A percentile compares a stretch with the other conserved stretches of the same genome.
phyloP scores from a whole-genome alignment of 2,113 vertebrate genomes.

The Rhea americana region DNA sequence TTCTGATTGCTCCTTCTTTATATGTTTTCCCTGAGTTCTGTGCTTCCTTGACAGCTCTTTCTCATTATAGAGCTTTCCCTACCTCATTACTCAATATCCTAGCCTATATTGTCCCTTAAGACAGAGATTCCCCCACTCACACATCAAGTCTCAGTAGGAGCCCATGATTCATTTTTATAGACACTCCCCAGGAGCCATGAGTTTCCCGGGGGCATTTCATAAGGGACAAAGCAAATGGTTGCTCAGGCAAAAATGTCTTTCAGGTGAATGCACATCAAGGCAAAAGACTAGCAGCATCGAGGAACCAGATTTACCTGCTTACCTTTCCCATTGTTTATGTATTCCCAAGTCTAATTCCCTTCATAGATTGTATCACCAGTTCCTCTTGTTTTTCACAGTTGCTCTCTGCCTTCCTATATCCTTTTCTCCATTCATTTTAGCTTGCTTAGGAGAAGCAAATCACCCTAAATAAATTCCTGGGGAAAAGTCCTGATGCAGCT shows the following conservation, averaged over 20 bases:
- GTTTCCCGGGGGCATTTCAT: conserved; percentile 49
- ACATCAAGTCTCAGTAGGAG: neutral
- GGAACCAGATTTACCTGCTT: neutral
- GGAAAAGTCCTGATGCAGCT: conserved; percentile 2
- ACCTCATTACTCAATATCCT: conserved; percentile 22
- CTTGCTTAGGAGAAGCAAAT: conserved; percentile 23
- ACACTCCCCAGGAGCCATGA: neutral
- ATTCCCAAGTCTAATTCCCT: conserved; percentile 44
- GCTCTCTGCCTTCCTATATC: conserved; percentile 32
- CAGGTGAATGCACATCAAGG: neutral
- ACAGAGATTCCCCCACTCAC: neutral
- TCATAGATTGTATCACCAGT: neutral
- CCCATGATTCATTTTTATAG: conserved; percentile 42
- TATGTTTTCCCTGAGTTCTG: neutral
- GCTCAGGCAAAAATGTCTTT: conserved; percentile 23
- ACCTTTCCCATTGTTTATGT: conserved; percentile 43
- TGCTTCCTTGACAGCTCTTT: conserved; percentile 48
- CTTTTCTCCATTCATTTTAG: conserved; percentile 25
- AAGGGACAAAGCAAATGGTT: conserved; percentile 3
- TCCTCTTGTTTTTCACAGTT: conserved; percentile 25
- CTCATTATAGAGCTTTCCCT: conserved; percentile 27
- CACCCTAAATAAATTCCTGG: neutral
- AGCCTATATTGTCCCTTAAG: neutral
- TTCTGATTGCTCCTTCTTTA: neutral
- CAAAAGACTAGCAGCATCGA: neutral